Evolutionary conservation across 2,113 vertebrate genomes (phyloP).

Genomic region (Salminus brasiliensis): DNA sequence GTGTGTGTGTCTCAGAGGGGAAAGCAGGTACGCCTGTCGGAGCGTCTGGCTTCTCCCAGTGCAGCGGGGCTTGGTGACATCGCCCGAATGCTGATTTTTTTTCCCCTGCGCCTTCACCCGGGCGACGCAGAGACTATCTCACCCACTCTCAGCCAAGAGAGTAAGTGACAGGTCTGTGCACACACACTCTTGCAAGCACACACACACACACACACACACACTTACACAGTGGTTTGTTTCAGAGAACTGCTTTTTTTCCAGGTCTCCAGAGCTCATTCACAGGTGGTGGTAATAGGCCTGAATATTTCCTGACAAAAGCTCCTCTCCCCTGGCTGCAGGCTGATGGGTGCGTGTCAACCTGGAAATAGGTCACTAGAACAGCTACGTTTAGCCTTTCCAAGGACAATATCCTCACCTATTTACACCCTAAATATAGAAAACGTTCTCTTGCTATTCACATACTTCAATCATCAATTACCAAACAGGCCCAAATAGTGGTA

Average conservation of each 20-base stretch:
- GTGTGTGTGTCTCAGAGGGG: slow-evolving; percentile 49
- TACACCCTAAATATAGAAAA: background rate
- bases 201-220: background rate
- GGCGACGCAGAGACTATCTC: slow-evolving; percentile 47
- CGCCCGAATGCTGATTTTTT: slow-evolving; percentile 61
- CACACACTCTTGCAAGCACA: slow-evolving; percentile 7
- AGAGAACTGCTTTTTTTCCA: slow-evolving; percentile 42
- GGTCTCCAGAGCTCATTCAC: slow-evolving; percentile 55
- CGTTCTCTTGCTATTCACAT: background rate
- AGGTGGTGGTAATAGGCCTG: slow-evolving; percentile 54
- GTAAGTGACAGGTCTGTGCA: slow-evolving; percentile 60
- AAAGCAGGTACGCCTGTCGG: slow-evolving; percentile 60
- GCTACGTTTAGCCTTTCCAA: slow-evolving; percentile 49
- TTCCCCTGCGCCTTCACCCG: slow-evolving; percentile 47
- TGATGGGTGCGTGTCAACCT: slow-evolving; percentile 40
- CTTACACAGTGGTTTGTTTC: slow-evolving; percentile 44
- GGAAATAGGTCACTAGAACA: slow-evolving; percentile 37
- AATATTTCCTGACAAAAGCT: slow-evolving; percentile 55
- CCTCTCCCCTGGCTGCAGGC: slow-evolving; percentile 10
- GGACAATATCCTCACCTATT: slow-evolving; percentile 36
- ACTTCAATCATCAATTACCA: background rate
- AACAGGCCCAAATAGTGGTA: background rate
- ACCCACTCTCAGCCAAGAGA: slow-evolving; percentile 51
- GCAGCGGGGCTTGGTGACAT: slow-evolving; percentile 60
- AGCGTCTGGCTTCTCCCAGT: slow-evolving; percentile 58